phyloP scores from a whole-genome alignment of 2,113 vertebrate species.

The Macroglossus sobrinus region DNA sequence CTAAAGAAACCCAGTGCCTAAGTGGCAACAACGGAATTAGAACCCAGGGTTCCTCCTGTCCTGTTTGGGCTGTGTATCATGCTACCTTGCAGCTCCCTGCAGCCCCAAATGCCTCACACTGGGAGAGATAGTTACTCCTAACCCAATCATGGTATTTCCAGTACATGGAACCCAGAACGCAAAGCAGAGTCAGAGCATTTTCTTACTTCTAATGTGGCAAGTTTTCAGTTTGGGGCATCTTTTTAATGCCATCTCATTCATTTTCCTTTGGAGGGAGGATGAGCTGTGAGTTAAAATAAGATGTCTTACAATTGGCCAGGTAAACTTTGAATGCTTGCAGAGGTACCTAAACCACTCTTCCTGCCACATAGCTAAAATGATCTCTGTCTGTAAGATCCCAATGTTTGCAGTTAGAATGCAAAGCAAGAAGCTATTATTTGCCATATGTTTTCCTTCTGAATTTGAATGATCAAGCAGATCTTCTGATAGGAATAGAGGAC shows the following conservation, averaged over 20 bases:
- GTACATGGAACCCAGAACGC: not conserved
- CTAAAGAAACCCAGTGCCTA: not conserved
- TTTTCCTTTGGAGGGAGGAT: not conserved
- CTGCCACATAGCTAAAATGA: not conserved
- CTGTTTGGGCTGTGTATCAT: not conserved
- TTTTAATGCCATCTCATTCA: not conserved
- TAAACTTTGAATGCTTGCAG: not conserved
- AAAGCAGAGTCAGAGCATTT: not conserved
- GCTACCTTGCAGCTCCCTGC: not conserved
- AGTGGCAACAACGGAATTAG: not conserved
- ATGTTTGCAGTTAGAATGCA: not conserved
- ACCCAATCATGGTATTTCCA: not conserved
- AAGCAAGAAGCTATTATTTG: not conserved
- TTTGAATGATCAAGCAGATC: not conserved
- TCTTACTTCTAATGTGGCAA: not conserved
- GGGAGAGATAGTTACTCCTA: not conserved
- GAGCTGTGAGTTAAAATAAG: not conserved
- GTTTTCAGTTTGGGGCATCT: conserved; percentile 23
- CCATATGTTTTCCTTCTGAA: not conserved
- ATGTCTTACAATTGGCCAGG: not conserved
- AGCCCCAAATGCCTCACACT: not conserved
- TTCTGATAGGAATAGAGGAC: not conserved
- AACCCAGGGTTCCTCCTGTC: not conserved
- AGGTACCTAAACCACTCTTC: not conserved
- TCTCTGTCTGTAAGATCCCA: not conserved